These are phyloP conservation scores for Melanotaenia maccullochi DNA, from an alignment of 2,797 vertebrate genomes.

Conservation along the genomic window DNA sequence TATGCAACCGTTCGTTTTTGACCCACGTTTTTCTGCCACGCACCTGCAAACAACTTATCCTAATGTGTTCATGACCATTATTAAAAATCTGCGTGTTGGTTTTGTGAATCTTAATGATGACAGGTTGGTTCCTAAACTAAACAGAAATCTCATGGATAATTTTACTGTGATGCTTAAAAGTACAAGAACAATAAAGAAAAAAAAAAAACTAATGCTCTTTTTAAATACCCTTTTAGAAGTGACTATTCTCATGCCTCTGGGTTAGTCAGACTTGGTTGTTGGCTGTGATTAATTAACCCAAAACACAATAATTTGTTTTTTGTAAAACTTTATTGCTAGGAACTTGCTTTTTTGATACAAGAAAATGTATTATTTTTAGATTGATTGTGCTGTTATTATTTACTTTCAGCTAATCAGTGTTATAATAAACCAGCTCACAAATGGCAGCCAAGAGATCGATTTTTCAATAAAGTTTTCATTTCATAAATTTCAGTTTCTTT, in stretches of 20 bases:
- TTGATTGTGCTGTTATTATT: constrained; percentile 12
- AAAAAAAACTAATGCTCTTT: constrained; percentile 8
- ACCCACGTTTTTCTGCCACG: background rate
- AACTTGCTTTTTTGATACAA: background rate
- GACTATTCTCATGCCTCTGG: constrained; percentile 4
- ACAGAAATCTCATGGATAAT: background rate
- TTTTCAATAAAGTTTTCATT: background rate
- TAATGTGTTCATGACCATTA: background rate
- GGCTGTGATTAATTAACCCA: too few relatives aligned
- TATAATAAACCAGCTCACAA: too few relatives aligned
- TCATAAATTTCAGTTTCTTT: background rate
- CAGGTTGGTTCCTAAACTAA: background rate
- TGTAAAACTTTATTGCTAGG: constrained; percentile 9
- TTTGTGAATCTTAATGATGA: constrained; percentile 4
- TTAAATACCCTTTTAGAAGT: constrained; percentile 9
- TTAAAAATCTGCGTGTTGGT: background rate
- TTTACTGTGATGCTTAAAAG: background rate
- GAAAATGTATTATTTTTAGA: constrained; percentile 28
- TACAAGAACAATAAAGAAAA: too few relatives aligned
- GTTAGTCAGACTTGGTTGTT: background rate
- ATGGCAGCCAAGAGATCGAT: too few relatives aligned
- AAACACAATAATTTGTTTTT: background rate
- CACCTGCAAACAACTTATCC: background rate
- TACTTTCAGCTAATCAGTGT: background rate
- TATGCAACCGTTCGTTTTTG: background rate